Evolutionary conservation across 2,888 invertebrate genomes (phyloP).

Genomic region (Lobophora halterata): DNA sequence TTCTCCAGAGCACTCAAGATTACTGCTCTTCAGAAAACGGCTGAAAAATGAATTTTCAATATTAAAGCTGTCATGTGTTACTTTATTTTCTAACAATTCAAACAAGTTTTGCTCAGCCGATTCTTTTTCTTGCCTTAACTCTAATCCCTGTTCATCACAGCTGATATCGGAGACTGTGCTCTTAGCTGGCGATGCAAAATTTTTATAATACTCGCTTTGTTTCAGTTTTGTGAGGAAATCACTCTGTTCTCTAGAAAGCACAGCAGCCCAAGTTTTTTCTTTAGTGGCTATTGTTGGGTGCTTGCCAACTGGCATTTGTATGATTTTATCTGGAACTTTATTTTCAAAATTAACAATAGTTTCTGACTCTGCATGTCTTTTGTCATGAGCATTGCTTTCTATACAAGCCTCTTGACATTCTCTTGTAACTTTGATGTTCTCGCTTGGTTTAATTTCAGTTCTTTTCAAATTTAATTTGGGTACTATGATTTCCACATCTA

Average conservation of each 20-base stretch:
- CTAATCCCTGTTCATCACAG: slow-evolving; percentile 53
- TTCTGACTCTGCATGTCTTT: slow-evolving; percentile 1
- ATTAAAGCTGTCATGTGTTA: slow-evolving; percentile 85
- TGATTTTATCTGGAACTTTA: slow-evolving; percentile 24
- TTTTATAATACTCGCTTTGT: slow-evolving; percentile 73
- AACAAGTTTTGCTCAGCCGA: slow-evolving; percentile 86
- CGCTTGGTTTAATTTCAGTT: slow-evolving; percentile 16
- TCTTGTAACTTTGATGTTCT: background rate
- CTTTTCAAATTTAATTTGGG: slow-evolving; percentile 26
- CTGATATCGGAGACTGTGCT: slow-evolving; percentile 60
- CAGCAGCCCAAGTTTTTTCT: slow-evolving; percentile 70
- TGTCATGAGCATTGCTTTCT: slow-evolving; percentile 5
- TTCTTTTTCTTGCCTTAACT: slow-evolving; percentile 63
- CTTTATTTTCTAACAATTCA: slow-evolving; percentile 88
- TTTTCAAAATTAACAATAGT: slow-evolving; percentile 10
- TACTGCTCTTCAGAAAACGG: slow-evolving; percentile 67
- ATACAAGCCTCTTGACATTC: slow-evolving; percentile 1
- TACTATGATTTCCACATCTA: slow-evolving; percentile 34
- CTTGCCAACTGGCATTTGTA: slow-evolving; percentile 53
- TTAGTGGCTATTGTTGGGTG: slow-evolving; percentile 65
- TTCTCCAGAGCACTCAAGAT: slow-evolving; percentile 63
- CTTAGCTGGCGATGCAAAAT: slow-evolving; percentile 66
- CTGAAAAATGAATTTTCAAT: slow-evolving; percentile 84
- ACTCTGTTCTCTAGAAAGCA: slow-evolving; percentile 70
- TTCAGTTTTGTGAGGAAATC: slow-evolving; percentile 66